Conservation (phyloP, 2,888 invertebrate species). For the Chrysodeixis includens region DNA sequence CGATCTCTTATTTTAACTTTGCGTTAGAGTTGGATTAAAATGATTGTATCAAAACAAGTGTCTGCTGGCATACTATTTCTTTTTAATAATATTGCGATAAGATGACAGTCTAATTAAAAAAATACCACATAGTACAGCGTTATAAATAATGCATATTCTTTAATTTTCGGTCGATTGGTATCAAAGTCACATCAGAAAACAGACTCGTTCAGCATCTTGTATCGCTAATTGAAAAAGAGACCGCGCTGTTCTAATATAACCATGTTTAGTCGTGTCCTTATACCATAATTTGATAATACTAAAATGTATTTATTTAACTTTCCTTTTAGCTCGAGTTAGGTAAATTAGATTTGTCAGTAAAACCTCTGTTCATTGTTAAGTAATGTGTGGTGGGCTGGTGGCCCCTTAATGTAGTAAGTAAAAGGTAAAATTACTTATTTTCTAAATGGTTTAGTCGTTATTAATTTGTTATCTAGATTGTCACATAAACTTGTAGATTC, state of each 20-base stretch:
- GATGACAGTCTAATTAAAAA: too few species aligned
- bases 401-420: not conserved
- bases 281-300: slow-evolving; percentile 1
- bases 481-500: too few species aligned
- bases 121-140: too few species aligned
- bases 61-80: not conserved
- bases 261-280: slow-evolving; percentile 2
- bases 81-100: not conserved
- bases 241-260: not conserved
- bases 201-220: too few species aligned
- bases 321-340: slow-evolving; percentile 4
- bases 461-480: too few species aligned
- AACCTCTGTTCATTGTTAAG: slow-evolving; percentile 2
- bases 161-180: too few species aligned
- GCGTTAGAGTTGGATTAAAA: not conserved
- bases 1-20: not conserved
- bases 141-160: too few species aligned
- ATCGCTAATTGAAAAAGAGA: not conserved
- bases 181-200: too few species aligned
- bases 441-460: not conserved
- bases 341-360: slow-evolving; percentile 4
- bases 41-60: not conserved
- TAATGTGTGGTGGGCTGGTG: not conserved
- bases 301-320: not conserved
- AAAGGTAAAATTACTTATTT: not conserved